Conservation (phyloP, 2,113 vertebrate genomes). For the Mormyrus lacerda region DNA sequence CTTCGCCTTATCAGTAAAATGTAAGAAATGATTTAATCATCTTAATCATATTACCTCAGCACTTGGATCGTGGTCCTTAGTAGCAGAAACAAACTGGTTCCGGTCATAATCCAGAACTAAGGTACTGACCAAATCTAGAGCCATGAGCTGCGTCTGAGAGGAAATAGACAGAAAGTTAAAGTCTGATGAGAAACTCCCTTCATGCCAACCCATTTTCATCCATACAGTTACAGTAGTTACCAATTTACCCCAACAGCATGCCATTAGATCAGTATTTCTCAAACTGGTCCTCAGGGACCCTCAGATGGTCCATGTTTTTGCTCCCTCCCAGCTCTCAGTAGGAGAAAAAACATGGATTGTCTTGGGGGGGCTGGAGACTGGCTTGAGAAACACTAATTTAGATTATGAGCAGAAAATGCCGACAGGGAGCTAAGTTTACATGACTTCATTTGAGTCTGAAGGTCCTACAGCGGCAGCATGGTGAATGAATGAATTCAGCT, state of each 20-base stretch:
- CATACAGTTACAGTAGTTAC: neutral
- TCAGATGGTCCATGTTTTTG: too few species aligned
- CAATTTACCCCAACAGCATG: neutral
- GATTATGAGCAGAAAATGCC: neutral
- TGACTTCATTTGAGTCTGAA: neutral
- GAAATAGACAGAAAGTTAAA: neutral
- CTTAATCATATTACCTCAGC: slow-evolving; percentile 46
- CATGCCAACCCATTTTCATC: neutral
- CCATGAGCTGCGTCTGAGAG: slow-evolving; percentile 42
- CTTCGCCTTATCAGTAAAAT: neutral
- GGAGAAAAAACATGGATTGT: neutral
- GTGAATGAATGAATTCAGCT: neutral
- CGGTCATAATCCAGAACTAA: slow-evolving; percentile 57
- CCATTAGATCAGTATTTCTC: neutral
- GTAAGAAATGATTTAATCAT: neutral
- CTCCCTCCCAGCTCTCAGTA: neutral
- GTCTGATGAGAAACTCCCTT: neutral
- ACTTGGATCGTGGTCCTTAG: slow-evolving; percentile 42
- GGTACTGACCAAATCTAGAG: slow-evolving; percentile 48
- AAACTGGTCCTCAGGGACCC: neutral
- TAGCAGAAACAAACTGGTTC: slow-evolving; percentile 53
- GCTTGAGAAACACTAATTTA: neutral
- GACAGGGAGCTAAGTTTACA: neutral
- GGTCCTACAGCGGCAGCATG: neutral
- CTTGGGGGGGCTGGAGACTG: too few species aligned